Conservation (phyloP, 2,797 vertebrate genomes). For the Bufotes viridis region DNA sequence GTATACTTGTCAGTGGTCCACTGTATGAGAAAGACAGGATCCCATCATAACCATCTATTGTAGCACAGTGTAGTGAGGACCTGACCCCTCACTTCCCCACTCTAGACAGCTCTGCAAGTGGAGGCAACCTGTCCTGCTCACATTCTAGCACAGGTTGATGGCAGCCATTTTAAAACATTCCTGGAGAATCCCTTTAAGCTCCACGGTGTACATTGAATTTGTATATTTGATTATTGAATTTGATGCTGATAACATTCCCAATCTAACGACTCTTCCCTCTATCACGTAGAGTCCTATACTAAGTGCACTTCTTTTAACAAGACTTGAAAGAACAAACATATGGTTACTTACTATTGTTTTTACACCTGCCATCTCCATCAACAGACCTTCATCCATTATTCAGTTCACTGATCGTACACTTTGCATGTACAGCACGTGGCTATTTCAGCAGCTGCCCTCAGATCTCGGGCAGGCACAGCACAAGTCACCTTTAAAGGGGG, state of each 20-base stretch:
- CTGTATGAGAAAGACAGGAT: no score
- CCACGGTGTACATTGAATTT: neutral
- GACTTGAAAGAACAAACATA: slow-evolving; percentile 46
- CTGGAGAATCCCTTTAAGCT: neutral
- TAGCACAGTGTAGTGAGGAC: no score
- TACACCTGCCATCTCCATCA: slow-evolving; percentile 72
- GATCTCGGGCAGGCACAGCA: neutral
- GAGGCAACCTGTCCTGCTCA: no score
- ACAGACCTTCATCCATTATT: slow-evolving; percentile 69
- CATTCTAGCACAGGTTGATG: no score
- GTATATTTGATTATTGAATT: neutral
- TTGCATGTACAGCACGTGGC: neutral
- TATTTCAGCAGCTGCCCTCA: neutral
- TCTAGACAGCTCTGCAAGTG: no score
- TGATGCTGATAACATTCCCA: neutral
- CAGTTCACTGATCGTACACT: slow-evolving; percentile 45
- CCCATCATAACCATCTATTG: no score
- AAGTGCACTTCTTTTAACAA: slow-evolving; percentile 29
- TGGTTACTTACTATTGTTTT: slow-evolving; percentile 60
- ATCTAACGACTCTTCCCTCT: neutral
- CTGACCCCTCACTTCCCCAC: no score
- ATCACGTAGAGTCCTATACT: neutral
- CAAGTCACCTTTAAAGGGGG: neutral
- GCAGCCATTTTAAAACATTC: no score
- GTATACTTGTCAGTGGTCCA: no score